Evolutionary conservation across 2,888 invertebrate genomes (phyloP), one percentile per base, ranked within the genome.

Genomic region (Ichneumon xanthorius): DNA sequence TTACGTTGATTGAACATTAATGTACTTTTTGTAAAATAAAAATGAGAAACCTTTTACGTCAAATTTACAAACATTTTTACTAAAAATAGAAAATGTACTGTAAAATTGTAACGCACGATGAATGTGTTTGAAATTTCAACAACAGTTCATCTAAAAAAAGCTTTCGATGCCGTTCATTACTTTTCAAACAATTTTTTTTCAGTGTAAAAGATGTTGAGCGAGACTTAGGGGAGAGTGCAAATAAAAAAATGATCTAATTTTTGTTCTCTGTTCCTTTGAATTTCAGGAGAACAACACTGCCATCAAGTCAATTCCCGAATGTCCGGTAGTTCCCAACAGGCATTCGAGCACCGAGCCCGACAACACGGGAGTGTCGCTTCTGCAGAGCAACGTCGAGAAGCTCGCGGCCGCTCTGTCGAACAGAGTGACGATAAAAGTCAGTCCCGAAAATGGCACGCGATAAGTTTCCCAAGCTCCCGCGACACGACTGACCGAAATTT

Each of bases 401-500:
- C 86, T 94, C 76, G 92, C 93, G 16, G 90, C 91, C 9, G 90
- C 90, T 71, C 85, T 94, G 73, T 90, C 89, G 86, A 94, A 94
- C 88, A 93, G 93, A 89, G 93, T 94, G 73, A 94, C 94, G 85
- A 94, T 94, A 77, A 93, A 92, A 89, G 92, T 94, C 81, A 94
- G 91, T 85, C 93, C 93, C n/a, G 93, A 93, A 79, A 91, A 90
- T 82, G 91, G 88, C 88, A 90, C 88, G 84, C 93, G 93, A 92
- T 93, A 93, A 93, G 86, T 30, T 55, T 85, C 68, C 50, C 50
- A 67, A 50, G 14, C 26, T 76, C 68, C 63, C 71, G 40, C 68
- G 61, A 75, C 65, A 16, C 65, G 71, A 77, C 61, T 48, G 40
- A 58, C n/a, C 63, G 45, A 68, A 68, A 50, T 70, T 75, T 58